These are phyloP conservation scores for Catamblyrhynchus diadema DNA, from an alignment of 2,797 vertebrate genomes.

Conservation along the genomic window DNA sequence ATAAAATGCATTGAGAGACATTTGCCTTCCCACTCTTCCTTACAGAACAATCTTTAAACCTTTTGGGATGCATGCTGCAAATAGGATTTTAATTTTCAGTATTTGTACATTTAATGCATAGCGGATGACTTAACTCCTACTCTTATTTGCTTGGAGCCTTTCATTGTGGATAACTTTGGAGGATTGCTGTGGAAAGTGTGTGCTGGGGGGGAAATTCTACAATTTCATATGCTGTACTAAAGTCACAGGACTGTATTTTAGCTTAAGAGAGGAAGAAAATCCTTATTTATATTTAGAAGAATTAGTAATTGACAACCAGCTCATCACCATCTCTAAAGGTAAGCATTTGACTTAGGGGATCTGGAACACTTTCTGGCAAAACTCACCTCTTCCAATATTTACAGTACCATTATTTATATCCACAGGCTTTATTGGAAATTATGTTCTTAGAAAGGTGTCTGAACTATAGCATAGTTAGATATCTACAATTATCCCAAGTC, in stretches of 20 bases:
- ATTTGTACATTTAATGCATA: not conserved
- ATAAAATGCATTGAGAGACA: slow-evolving; percentile 24
- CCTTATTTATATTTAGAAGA: not conserved
- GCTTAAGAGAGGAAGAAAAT: not conserved
- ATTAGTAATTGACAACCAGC: not conserved
- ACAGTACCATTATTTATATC: not conserved
- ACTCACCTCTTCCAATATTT: not conserved
- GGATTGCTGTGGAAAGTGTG: not conserved
- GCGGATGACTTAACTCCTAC: not conserved
- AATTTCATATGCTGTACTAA: not conserved
- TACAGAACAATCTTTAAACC: not conserved
- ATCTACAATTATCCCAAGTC: not conserved
- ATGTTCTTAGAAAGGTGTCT: not conserved
- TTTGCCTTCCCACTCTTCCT: slow-evolving; percentile 23
- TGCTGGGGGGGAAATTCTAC: not conserved
- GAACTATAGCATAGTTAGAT: not conserved
- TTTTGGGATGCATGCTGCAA: not conserved
- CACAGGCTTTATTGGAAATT: not conserved
- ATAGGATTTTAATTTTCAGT: not conserved
- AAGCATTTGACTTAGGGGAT: not conserved
- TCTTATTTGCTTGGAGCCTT: not conserved
- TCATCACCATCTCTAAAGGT: not conserved
- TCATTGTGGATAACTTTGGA: not conserved
- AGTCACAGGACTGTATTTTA: not conserved
- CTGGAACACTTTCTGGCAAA: not conserved